A percentile compares a stretch with the other conserved stretches of the same genome.
These are phyloP conservation scores for Villa cingulata DNA, from an alignment of 2,888 invertebrate species.

Conservation along the genomic window DNA sequence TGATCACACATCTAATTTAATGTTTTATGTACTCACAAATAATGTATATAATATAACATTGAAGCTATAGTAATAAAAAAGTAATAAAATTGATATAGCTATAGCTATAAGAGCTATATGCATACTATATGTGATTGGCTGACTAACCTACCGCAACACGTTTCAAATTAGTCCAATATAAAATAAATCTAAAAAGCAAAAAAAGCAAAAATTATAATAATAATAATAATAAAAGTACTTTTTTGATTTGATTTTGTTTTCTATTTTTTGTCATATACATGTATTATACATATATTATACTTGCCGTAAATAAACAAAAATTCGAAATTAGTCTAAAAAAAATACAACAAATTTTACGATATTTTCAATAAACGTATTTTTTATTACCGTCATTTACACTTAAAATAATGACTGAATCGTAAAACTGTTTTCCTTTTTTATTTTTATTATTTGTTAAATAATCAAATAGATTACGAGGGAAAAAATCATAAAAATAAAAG, in stretches of 20 bases:
- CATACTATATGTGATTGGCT: too few relatives aligned
- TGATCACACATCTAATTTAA: too few relatives aligned
- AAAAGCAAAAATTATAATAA: too few relatives aligned
- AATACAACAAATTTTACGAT: constrained; percentile 1
- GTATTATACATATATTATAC: too few relatives aligned
- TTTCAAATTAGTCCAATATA: background rate
- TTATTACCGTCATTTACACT: constrained; percentile 21
- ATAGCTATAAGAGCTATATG: too few relatives aligned
- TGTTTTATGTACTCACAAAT: too few relatives aligned
- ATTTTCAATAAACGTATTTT: constrained; percentile 17
- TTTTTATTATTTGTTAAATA: too few relatives aligned
- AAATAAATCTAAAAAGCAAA: too few relatives aligned
- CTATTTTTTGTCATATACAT: too few relatives aligned
- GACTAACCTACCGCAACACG: background rate
- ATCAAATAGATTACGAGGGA: background rate
- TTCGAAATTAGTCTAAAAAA: background rate
- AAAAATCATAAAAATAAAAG: background rate
- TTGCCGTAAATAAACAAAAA: background rate
- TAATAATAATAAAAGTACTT: too few relatives aligned
- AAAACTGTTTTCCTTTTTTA: constrained; percentile 14
- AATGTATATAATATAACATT: too few relatives aligned
- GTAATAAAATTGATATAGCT: background rate
- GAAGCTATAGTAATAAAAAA: background rate
- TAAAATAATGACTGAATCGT: constrained; percentile 22
- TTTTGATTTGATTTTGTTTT: too few relatives aligned